Percentiles rank a stretch among this genome's conserved stretches.
These are phyloP conservation scores for Ectropis grisescens DNA, from an alignment of 1,140 invertebrate species.

Conservation along the genomic window DNA sequence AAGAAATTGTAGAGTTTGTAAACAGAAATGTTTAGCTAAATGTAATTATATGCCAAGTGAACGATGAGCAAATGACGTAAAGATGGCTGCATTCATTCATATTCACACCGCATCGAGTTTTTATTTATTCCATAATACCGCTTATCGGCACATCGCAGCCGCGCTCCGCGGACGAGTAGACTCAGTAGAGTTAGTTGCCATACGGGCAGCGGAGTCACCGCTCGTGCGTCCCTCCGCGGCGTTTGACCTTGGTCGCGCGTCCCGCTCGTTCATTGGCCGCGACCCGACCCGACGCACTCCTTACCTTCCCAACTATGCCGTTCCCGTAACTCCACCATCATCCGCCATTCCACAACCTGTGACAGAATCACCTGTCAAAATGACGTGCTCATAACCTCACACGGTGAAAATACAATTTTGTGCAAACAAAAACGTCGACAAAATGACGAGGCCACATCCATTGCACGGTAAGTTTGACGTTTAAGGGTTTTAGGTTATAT, in stretches of 20 bases:
- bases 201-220: conserved; percentile 45
- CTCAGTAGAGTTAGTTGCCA: conserved; percentile 49
- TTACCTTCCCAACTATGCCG: conserved; percentile 44
- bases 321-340: conserved; percentile 24
- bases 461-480: conserved; percentile 34
- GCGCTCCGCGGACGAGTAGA: conserved; percentile 21
- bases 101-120: conserved; percentile 48
- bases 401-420: conserved; percentile 28
- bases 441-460: conserved; percentile 33
- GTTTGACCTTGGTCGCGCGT: conserved; percentile 48
- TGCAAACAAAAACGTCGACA: conserved; percentile 30
- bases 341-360: conserved; percentile 23
- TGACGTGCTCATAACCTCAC: conserved; percentile 50
- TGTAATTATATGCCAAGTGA: too few species aligned
- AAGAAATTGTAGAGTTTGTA: too few species aligned
- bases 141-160: conserved; percentile 57
- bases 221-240: conserved; percentile 47
- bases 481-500: conserved; percentile 45
- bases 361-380: conserved; percentile 54
- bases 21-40: too few species aligned
- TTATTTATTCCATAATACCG: conserved; percentile 62
- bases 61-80: conserved; percentile 18
- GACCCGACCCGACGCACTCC: conserved; percentile 38
- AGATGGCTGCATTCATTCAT: conserved; percentile 38
- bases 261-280: conserved; percentile 57